phyloP scores from a whole-genome alignment of 2,113 vertebrate species.

The Podarcis raffonei region DNA sequence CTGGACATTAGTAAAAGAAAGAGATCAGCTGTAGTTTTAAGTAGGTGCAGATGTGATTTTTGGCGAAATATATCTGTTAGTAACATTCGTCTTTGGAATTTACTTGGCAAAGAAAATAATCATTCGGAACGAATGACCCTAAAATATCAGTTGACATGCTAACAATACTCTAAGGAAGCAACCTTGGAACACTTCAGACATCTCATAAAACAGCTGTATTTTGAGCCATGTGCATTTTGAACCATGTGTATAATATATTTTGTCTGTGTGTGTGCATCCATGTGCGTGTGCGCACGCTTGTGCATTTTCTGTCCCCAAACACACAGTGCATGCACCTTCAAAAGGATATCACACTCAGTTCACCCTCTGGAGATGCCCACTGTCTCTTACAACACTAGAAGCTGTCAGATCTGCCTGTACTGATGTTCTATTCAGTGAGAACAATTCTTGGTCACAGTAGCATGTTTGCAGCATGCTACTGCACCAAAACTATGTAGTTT shows the following conservation, averaged over 20 bases:
- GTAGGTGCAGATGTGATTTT: conserved; percentile 73
- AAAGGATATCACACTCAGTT: background rate
- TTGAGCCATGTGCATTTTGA: background rate
- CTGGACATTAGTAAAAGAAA: conserved; percentile 49
- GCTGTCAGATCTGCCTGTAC: too few species aligned
- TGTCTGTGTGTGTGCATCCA: too few species aligned
- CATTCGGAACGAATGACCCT: conserved; percentile 49
- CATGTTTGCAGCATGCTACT: too few species aligned
- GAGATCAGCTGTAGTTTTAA: conserved; percentile 57
- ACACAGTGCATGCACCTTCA: background rate
- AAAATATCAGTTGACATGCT: conserved; percentile 58
- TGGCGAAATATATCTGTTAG: conserved; percentile 62
- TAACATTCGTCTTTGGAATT: conserved; percentile 63
- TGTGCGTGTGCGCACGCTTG: background rate
- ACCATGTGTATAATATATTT: background rate
- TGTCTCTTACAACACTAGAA: background rate
- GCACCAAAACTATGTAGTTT: too few species aligned
- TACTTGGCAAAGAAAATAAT: conserved; percentile 68
- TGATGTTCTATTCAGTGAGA: too few species aligned
- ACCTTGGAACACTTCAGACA: conserved; percentile 51
- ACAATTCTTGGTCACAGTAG: too few species aligned
- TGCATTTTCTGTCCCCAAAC: too few species aligned
- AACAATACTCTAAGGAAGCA: conserved; percentile 63
- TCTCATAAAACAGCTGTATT: conserved; percentile 46
- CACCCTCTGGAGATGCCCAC: background rate